These are phyloP conservation scores for Orientallactaga sibirica DNA, from an alignment of 2,797 vertebrate species.

Conservation along the genomic window DNA sequence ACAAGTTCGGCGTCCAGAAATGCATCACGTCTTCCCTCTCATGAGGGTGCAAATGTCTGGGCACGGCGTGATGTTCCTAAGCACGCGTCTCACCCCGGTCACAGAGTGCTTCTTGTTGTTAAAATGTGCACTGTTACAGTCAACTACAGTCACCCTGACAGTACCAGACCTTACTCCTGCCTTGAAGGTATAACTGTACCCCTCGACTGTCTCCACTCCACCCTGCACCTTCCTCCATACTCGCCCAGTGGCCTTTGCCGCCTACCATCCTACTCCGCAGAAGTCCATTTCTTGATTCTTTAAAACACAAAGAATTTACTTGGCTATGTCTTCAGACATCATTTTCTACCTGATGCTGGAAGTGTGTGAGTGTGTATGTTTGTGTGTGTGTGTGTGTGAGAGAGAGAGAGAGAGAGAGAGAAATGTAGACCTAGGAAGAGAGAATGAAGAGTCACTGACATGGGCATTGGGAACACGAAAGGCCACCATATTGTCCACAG, in stretches of 20 bases:
- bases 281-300: rapidly evolving
- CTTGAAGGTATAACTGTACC: rapidly evolving
- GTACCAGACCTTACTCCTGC: rapidly evolving
- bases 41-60: rapidly evolving
- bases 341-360: neutral
- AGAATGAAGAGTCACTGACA: rapidly evolving
- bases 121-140: neutral
- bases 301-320: no score
- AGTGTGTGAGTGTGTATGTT: neutral
- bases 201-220: neutral
- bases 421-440: no score
- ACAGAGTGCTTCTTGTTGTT: neutral
- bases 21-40: neutral
- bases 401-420: no score
- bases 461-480: rapidly evolving
- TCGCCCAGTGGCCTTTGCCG: no score
- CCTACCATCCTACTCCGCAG: neutral
- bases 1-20: rapidly evolving
- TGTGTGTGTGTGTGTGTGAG: no score
- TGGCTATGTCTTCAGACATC: no score
- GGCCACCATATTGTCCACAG: rapidly evolving
- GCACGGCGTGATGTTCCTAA: neutral
- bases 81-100: rapidly evolving
- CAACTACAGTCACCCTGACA: rapidly evolving
- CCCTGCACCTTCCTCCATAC: neutral